phyloP scores from a whole-genome alignment of 2,888 invertebrate species.

The Meteorus colon region DNA sequence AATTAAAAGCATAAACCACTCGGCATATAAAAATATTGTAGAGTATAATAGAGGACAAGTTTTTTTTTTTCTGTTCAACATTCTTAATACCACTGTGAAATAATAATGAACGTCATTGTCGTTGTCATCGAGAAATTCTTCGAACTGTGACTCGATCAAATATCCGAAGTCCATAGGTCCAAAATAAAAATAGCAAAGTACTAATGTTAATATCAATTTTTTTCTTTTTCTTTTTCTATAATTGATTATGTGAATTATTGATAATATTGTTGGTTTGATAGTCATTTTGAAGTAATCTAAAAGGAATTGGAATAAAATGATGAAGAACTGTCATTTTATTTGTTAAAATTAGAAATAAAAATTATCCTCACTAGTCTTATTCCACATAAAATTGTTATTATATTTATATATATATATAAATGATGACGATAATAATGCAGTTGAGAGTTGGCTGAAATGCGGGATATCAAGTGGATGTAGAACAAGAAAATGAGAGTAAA shows the following conservation, averaged over 20 bases:
- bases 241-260: too few relatives aligned
- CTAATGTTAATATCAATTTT: constrained; percentile 8
- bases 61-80: background rate
- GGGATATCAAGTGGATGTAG: background rate
- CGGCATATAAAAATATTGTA: background rate
- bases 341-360: too few relatives aligned
- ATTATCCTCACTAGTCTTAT: too few relatives aligned
- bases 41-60: background rate
- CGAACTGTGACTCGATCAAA: constrained; percentile 38
- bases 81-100: background rate
- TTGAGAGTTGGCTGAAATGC: background rate
- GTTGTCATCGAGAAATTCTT: constrained; percentile 16
- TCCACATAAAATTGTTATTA: too few relatives aligned
- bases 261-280: too few relatives aligned
- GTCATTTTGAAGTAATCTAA: background rate
- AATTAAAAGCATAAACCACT: background rate
- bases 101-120: background rate
- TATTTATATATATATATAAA: background rate
- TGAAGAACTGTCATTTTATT: too few relatives aligned
- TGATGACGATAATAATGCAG: background rate
- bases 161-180: constrained; percentile 48
- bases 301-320: too few relatives aligned
- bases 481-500: background rate
- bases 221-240: constrained; percentile 23
- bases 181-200: constrained; percentile 11